Conservation (phyloP, 1,140 invertebrate species). For the Globodera rostochiensis region DNA sequence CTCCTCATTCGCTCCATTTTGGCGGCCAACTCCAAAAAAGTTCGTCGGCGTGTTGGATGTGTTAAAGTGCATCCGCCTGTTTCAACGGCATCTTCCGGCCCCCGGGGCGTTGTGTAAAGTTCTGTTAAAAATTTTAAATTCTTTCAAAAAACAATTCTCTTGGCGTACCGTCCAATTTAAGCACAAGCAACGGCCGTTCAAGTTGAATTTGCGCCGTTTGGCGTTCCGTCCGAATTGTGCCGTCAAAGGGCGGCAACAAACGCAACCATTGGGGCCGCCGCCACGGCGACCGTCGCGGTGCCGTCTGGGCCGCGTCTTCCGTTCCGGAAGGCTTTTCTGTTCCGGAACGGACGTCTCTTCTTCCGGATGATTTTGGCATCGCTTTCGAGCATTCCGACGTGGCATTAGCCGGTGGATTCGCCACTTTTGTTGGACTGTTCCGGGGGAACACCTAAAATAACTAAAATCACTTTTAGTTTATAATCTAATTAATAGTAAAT, state of each 20-base stretch:
- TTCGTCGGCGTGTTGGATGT: neutral
- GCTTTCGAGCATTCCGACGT: slow-evolving; percentile 3
- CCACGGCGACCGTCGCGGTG: neutral
- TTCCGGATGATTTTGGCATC: neutral
- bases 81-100: neutral
- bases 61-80: neutral
- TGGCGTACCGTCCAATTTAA: neutral
- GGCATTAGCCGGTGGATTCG: neutral
- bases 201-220: neutral
- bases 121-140: neutral
- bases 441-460: slow-evolving; percentile 12
- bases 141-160: neutral
- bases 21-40: slow-evolving; percentile 18
- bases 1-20: neutral
- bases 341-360: neutral
- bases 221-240: slow-evolving; percentile 22
- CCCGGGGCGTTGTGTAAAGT: neutral
- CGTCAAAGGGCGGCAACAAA: slow-evolving; percentile 29
- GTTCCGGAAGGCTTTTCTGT: neutral
- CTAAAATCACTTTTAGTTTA: neutral
- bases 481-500: no score
- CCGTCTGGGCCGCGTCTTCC: neutral
- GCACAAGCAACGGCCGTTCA: neutral
- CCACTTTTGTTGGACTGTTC: neutral
- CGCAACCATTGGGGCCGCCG: slow-evolving; percentile 15